Base-by-base conservation (phyloP, 2,113 vertebrate species). In the Jaculus jaculus region DNA sequence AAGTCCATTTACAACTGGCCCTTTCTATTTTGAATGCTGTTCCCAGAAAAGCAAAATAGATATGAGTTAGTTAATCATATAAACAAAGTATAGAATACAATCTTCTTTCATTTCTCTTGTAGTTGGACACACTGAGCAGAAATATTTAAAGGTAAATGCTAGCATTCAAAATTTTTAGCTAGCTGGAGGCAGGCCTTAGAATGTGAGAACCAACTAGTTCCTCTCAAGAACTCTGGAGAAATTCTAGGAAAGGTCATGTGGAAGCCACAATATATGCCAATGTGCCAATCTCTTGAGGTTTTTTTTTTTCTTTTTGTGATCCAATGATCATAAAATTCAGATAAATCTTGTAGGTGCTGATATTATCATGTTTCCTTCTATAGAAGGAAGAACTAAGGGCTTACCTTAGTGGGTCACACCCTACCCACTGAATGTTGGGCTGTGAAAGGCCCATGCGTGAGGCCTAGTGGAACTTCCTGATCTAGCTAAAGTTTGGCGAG, bases 181-280 rank as follows among this genome's bases (percentile, higher is more conserved):
- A 89, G 73, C 75, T 89, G 51, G 16, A 69, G n/a, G 73, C 87
- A 75, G 87, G 84, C 28, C 66, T 78, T 17, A 69, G 39, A 85
- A 92, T 21, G 23, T 89, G 51, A 94, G 68, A 94, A 90, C 32
- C 66, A 94, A 93, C 51, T 17, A 85, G 87, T 37, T 75, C n/a
- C 42, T 77, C 86, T 92, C 32, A 93, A 61, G 37, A 72, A 93
- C 37, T 30, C 65, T 88, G 92, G 93, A 79, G 91, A 72, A 65
- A 42, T 37, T 93, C 66, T 90, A 60, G 74, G 51, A 79, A 92
- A 93, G 93, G 84, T 51, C 89, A 82, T 84, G 92, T 34, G 79
- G 87, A 94, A 93, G 96, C 94, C 89, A 8, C 78, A 91, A 28
- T 65, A 92, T 84, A 37, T 77, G 65, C 80, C 94, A 94, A 28